Base-by-base conservation (phyloP, 1,140 invertebrate genomes). In the Calliopsis andreniformis region DNA sequence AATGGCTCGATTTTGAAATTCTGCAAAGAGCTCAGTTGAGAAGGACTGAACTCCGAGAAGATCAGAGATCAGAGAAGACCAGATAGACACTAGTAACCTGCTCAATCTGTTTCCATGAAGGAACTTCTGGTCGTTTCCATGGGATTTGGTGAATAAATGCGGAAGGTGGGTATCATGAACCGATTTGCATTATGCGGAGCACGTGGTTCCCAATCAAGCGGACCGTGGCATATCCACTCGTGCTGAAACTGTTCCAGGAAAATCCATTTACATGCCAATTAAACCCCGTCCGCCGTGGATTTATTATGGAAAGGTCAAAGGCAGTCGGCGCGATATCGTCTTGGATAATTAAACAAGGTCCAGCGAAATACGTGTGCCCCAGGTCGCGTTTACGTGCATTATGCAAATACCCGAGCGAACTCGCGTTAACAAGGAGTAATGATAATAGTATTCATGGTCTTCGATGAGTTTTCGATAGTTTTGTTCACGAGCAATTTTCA, bases 261-360 rank as follows among this genome's bases (percentile, higher is more conserved):
- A 83, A 83, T 83, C 62, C 70, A 83, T 83, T 84, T 79, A 64
- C 59, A 78, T 84, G 67, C 64, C 82, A 83, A 83, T 84, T 84
- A 79, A 83, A 55, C 53, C 30, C 45, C n/a, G 79, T 49, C 43
- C 59, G 64, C 47, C 28, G 18, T 28, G 62, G 35, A 79, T 84
- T 79, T 83, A 80, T 84, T 76, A 76, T 66, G 32, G 61, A 76
- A 79, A 79, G 81, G 66, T 83, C 82, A 75, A 75, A 83, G 76
- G 58, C 51, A 39, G 14, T 43, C 3, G 39, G 32, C 42, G 59
- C 16, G 16, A 42, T 59, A 23, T 79, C 53, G 58, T 55, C 77
- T 64, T 70, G 51, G 49, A 45, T 75, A 83, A 83, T 73, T 78
- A 68, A 83, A 73, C 59, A 56, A 64, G 30, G 43, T 32, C 51